Base-by-base conservation (phyloP, 2,113 vertebrate genomes). In the Cryptomyrus ogoouensis region DNA sequence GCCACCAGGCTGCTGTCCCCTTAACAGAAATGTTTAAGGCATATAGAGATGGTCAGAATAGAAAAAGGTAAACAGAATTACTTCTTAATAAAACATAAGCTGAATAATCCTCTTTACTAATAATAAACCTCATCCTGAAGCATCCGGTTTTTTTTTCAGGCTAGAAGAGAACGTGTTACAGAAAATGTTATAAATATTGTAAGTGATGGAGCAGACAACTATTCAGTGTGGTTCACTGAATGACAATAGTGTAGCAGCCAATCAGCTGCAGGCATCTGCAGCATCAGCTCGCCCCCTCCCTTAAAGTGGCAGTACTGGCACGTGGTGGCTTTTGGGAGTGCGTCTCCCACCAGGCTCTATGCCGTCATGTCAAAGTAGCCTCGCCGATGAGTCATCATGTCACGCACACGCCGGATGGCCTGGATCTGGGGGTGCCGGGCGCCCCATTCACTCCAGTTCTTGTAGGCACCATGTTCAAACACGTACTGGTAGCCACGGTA, bases 381-480 rank as follows among this genome's bases (percentile, higher is more conserved):
- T 83, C 95, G 94, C 88, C 93, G 95, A 90, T 96, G 95, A 12
- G 94, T 96, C 93, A 96, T 96, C 96, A 97, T 96, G 93, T 97
- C 96, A 74, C 94, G 96, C 91, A 97, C 96, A 89, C 96, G 94
- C 87, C 96, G 96, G 46, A 97, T 95, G 91, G 96, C 96, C 94
- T 97, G 96, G 92, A 97, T 96, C 94, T 97, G 95, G 89, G 96
- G 96, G 31, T 96, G 95, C 88, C 94, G 92, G 89, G 95, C 95
- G 13, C 96, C 96, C 96, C 96, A 97, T n/a, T 97, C 95, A 3
- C 97, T 97, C 96, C 96, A 97, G 93, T 96, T 96, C 91, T 96
- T 97, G 93, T 89, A 97, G 56, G 95, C 88, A 5, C 96, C 96
- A 91, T 90, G 93, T 89, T 97, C 96, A 88, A 96, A 94, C 90